Conservation (phyloP, 2,797 vertebrate species). For the Sarcoramphus papa region DNA sequence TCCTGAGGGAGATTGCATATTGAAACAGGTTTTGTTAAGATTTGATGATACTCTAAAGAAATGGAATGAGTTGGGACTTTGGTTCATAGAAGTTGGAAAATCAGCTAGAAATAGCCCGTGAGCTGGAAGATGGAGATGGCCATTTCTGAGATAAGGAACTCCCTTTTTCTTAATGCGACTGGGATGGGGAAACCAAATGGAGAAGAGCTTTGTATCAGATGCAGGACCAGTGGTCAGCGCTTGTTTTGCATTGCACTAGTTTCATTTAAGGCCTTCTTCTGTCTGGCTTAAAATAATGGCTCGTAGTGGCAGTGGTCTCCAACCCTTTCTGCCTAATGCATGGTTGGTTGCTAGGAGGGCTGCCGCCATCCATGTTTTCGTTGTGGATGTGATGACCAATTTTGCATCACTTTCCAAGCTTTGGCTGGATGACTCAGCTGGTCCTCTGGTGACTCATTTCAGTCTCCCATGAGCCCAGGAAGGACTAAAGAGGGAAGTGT, state of each 20-base stretch:
- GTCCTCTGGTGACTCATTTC: constrained; percentile 42
- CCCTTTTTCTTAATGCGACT: neutral
- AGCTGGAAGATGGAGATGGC: neutral
- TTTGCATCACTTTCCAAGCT: constrained; percentile 24
- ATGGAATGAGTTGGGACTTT: neutral
- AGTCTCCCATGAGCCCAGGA: constrained; percentile 15
- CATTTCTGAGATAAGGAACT: neutral
- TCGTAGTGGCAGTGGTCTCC: neutral
- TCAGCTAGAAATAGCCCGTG: fast-evolving
- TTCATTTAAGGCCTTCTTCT: neutral
- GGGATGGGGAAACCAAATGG: neutral
- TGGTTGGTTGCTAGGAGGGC: constrained; percentile 2
- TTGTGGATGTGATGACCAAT: constrained; percentile 5
- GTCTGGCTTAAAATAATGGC: neutral
- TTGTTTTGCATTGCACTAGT: neutral
- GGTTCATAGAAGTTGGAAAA: neutral
- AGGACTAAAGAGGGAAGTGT: neutral
- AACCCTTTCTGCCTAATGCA: neutral
- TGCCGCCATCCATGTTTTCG: neutral
- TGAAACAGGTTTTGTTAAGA: neutral
- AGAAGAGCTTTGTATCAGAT: neutral
- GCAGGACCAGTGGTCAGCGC: neutral
- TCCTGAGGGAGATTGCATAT: neutral
- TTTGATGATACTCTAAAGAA: neutral
- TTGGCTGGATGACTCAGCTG: constrained; percentile 40